phyloP scores from a whole-genome alignment of 2,113 vertebrate species.

The Carassius carassius region DNA sequence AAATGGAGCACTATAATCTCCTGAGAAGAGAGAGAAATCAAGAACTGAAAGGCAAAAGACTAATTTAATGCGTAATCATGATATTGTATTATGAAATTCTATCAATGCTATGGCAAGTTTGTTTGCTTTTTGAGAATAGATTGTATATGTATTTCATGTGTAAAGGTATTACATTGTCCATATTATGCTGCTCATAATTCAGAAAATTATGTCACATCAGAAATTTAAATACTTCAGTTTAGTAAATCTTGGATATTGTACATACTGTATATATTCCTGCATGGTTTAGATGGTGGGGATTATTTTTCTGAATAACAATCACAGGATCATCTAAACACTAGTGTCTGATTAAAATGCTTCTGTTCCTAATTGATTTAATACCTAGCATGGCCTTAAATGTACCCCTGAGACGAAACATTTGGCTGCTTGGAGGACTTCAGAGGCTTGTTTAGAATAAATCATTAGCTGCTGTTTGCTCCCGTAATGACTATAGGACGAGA shows the following conservation, averaged over 20 bases:
- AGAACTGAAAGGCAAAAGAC: slow-evolving; percentile 4
- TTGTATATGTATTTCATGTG: not conserved
- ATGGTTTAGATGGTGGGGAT: not conserved
- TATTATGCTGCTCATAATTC: not conserved
- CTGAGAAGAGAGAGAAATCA: slow-evolving; percentile 4
- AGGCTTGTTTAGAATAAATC: slow-evolving; percentile 66
- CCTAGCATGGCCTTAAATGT: slow-evolving; percentile 55
- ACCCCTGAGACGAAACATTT: slow-evolving; percentile 68
- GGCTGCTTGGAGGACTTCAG: slow-evolving; percentile 62
- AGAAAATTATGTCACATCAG: too few species aligned
- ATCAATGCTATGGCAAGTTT: not conserved
- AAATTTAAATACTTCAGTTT: not conserved
- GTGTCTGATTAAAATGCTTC: slow-evolving; percentile 68
- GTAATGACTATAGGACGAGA: slow-evolving; percentile 65
- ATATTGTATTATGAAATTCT: not conserved
- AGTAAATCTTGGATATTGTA: not conserved
- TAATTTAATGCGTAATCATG: not conserved
- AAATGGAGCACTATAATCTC: slow-evolving; percentile 34
- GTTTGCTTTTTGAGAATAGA: not conserved
- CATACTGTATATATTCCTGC: not conserved
- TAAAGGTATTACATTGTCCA: not conserved
- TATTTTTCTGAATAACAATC: slow-evolving; percentile 47
- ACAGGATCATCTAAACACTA: slow-evolving; percentile 62
- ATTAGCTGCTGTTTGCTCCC: slow-evolving; percentile 72
- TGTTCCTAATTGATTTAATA: slow-evolving; percentile 70